Base-by-base conservation (phyloP, 2,888 invertebrate species). In the Danaus chrysippus region DNA sequence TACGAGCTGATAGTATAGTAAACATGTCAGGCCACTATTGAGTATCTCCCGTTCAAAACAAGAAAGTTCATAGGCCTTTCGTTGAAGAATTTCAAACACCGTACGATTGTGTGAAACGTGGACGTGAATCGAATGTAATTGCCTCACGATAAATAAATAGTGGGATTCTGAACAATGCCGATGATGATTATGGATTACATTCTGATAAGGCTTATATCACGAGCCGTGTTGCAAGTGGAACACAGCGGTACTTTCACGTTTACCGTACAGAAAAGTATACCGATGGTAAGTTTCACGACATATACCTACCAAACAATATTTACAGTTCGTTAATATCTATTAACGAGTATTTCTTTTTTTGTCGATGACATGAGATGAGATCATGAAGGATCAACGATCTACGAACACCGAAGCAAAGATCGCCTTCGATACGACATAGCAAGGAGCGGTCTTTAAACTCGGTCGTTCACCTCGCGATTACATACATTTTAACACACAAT, bases 301-400 rank as follows among this genome's bases (percentile, higher is more conserved):
- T 53, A 55, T 44, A 23, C 53, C 55, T 54, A 12, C 19, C 41
- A 52, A n/a, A n/a, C n/a, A n/a, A 42, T 54, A 52, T 54, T 59
- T 54, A 61, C 23, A 34, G 23, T 34, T 34, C 23, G 23, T 34
- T 5, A 34, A 34, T 34, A 34, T 34, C 23, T 34, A 64, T 58
- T 58, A 62, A 58, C 65, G 58, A 66, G 67, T 59, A 69, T 64
- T 62, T 42, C 54, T 46, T 66, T 69, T 70, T 73, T 77, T 77
- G 74, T 75, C 68, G 62, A 68, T 67, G 68, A 63, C 63, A 63
- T 62, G 56, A 76, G 86, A 89, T 90, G 90, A 90, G 87, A 88
- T 91, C 89, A 91, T 81, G 73, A 79, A 89, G 88, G 91, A 90
- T 87, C 90, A 90, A 87, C 75, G 90, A 76, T 84, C 91, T 79